phyloP scores from a whole-genome alignment of 2,888 invertebrate species.

The Drosophila quinaria region DNA sequence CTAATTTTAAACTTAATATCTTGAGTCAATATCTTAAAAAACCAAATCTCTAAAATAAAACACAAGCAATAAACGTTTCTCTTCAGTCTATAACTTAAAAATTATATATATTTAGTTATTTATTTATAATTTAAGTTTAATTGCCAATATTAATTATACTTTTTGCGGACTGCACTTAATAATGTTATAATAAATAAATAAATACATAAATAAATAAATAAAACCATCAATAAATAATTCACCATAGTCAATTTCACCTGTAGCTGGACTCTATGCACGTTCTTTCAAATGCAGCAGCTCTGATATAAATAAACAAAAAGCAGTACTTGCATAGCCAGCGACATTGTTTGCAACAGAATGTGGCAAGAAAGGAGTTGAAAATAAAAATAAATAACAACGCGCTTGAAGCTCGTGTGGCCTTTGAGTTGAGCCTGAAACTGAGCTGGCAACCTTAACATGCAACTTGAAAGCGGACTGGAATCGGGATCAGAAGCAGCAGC shows the following conservation, averaged over 20 bases:
- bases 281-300: constrained; percentile 49
- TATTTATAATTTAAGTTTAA: too few species aligned
- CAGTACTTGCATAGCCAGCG: constrained; percentile 26
- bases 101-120: too few species aligned
- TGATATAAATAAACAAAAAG: constrained; percentile 69
- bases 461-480: constrained; percentile 28
- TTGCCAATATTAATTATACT: too few species aligned
- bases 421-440: constrained; percentile 26
- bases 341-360: constrained; percentile 49
- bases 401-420: constrained; percentile 55
- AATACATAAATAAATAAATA: too few species aligned
- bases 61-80: too few species aligned
- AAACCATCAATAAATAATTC: neutral
- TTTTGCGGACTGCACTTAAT: too few species aligned
- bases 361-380: constrained; percentile 40
- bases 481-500: constrained; percentile 7
- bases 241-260: constrained; percentile 38
- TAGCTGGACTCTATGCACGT: constrained; percentile 43
- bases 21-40: too few species aligned
- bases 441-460: constrained; percentile 40
- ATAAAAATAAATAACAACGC: constrained; percentile 47
- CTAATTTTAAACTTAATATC: too few species aligned
- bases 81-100: too few species aligned
- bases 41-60: too few species aligned
- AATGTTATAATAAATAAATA: too few species aligned